Base-by-base conservation (phyloP, 2,113 vertebrate genomes). In the Otolemur garnettii region DNA sequence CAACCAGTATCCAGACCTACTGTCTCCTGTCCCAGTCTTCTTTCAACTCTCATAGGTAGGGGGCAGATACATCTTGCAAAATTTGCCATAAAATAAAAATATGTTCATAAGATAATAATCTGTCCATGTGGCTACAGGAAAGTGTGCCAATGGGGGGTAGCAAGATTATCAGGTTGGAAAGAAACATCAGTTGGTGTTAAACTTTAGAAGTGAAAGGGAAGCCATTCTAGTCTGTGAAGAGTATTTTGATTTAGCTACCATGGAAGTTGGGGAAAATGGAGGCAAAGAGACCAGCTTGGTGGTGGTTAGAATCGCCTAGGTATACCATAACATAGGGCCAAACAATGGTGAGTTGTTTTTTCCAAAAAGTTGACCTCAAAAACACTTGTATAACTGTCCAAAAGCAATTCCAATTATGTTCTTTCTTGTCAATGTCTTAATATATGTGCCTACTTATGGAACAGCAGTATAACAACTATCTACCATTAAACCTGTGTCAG, bases 51-150 rank as follows among this genome's bases (percentile, higher is more conserved):
- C 72, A 81, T 33, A 93, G 13, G 38, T 50, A 82, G 33, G 5
- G 8, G 6, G 74, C 7, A 90, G 12, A 96, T 53, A 72, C 3
- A 85, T 4, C 50, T 53, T 66, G 26, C 0, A 72, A 78, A 80
- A 79, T 91, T 74, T 79, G 33, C 15, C 74, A 93, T 35, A 85
- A 96, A 79, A 84, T 94, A 55, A 92, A 95, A 80, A 85, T 45
- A 80, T 64, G 28, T 5, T 86, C 5, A 75, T 88, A 71, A 68
- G 6, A 84, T 60, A 94, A 89, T 62, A 30, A 55, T 79, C 42
- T 90, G 7, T 38, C 5, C 28, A 79, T 53, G 19, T 90, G 42
- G 9, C 18, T 88, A 84, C 28, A 91, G 12, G 28, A 91, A 79
- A 87, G 5, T 17, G 21, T 87, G 0, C 22, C 59, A 79, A 4